A percentile compares a stretch with the other conserved stretches of the same genome.
Evolutionary conservation across 2,797 vertebrate genomes (phyloP).

Genomic region (Odontamblyopus lacepedii): DNA sequence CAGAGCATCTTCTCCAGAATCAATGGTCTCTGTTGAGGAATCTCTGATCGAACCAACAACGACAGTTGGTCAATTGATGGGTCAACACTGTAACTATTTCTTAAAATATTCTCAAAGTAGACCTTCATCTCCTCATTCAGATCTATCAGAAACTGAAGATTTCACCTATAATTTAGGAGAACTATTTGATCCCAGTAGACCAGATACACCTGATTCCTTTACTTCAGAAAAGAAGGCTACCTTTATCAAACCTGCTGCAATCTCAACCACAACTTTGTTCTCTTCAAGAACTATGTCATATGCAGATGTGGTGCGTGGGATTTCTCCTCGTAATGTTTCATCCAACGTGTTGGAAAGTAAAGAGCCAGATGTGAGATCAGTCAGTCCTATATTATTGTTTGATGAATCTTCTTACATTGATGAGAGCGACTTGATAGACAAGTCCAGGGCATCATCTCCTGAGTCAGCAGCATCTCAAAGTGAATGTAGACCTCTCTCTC

Average conservation of each 20-base stretch:
- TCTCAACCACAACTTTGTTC: background rate
- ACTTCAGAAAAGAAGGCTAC: background rate
- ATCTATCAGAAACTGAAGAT: background rate
- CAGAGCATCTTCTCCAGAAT: no score
- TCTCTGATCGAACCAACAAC: no score
- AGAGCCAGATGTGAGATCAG: background rate
- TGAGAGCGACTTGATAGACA: background rate
- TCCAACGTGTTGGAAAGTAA: background rate
- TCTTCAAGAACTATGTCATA: background rate
- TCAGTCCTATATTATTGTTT: background rate
- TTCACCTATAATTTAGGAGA: background rate
- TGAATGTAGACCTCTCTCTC: conserved; percentile 27
- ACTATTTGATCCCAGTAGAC: background rate
- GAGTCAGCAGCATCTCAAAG: background rate
- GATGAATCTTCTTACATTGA: background rate
- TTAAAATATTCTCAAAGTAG: no score
- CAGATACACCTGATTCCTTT: background rate
- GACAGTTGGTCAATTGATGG: no score
- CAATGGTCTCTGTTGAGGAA: no score
- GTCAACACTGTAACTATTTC: no score
- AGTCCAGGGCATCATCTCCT: background rate
- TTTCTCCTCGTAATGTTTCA: background rate
- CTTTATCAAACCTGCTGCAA: background rate
- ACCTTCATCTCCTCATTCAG: background rate
- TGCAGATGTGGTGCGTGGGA: conserved; percentile 26